A percentile compares a stretch with the other conserved stretches of the same genome.
phyloP scores from a whole-genome alignment of 2,113 vertebrate species.

The Mobula birostris region DNA sequence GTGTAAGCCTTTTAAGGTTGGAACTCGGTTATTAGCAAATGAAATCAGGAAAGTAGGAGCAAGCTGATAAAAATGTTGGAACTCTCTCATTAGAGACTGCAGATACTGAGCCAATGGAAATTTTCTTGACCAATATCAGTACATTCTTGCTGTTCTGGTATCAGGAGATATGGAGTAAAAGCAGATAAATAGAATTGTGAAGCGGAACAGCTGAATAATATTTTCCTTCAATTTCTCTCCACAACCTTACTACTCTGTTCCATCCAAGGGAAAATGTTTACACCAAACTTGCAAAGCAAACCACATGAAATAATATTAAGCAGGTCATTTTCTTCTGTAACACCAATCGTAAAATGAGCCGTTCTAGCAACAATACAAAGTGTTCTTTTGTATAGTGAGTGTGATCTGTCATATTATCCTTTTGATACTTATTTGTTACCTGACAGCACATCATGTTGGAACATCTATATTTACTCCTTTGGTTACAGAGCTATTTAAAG shows the following conservation, averaged over 20 bases:
- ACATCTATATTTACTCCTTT: background rate
- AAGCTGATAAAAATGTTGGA: background rate
- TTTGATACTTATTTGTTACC: background rate
- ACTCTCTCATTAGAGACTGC: background rate
- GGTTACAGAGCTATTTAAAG: constrained; percentile 1
- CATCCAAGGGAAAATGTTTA: background rate
- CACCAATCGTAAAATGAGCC: background rate
- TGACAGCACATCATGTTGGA: background rate
- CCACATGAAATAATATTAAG: background rate
- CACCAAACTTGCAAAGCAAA: background rate
- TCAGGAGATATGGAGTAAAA: background rate
- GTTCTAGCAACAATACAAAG: background rate
- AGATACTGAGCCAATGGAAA: background rate
- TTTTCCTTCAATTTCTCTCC: background rate
- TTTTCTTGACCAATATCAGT: background rate
- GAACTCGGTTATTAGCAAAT: background rate
- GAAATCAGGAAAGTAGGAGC: background rate
- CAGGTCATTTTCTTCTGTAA: background rate
- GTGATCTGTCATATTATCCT: background rate
- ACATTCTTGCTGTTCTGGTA: background rate
- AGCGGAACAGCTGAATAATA: background rate
- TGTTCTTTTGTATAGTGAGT: background rate
- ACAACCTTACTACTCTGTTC: background rate
- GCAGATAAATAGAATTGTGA: background rate
- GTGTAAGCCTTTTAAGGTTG: background rate